Conservation (phyloP, 1,140 invertebrate genomes). For the Drosophila miranda region DNA sequence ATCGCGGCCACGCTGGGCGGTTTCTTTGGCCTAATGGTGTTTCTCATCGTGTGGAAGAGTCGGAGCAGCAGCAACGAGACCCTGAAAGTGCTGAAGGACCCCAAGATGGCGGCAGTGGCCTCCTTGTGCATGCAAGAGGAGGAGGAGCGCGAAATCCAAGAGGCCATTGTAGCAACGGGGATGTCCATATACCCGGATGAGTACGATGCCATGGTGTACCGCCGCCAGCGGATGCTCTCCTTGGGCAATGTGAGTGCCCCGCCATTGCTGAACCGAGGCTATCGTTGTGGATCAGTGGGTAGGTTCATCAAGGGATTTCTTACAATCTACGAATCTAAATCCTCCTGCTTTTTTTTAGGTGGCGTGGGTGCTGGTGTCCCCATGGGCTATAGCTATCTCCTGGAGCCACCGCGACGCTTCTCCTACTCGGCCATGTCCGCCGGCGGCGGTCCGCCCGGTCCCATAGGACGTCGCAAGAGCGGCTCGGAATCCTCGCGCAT, state of each 20-base stretch:
- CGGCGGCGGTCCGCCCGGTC: conserved; percentile 64
- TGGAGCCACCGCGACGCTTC: conserved; percentile 85
- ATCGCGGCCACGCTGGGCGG: conserved; percentile 94
- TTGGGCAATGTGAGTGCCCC: conserved; percentile 83
- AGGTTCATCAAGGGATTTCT: conserved; percentile 14
- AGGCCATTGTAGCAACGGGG: conserved; percentile 88
- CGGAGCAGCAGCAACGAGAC: conserved; percentile 88
- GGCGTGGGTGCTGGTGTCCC: conserved; percentile 66
- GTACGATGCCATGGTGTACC: conserved; percentile 83
- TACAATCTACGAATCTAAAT: no score
- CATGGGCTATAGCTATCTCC: conserved; percentile 87
- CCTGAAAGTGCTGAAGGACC: conserved; percentile 85
- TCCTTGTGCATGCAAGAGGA: conserved; percentile 91
- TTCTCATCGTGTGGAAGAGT: conserved; percentile 94
- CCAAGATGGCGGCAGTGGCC: conserved; percentile 85
- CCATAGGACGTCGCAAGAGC: conserved; percentile 82
- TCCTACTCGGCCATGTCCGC: conserved; percentile 81
- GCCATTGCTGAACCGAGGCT: conserved; percentile 82
- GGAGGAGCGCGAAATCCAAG: conserved; percentile 88
- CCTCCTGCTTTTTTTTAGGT: conserved; percentile 17
- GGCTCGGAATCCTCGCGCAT: conserved; percentile 81
- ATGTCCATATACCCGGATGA: conserved; percentile 84
- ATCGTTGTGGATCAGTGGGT: conserved; percentile 87
- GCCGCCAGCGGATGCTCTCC: conserved; percentile 83
- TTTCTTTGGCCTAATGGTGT: conserved; percentile 93